A percentile compares a stretch with the other conserved stretches of the same genome.
phyloP scores from a whole-genome alignment of 92 coral and sea anemone genomes.

The Actinostola sp. region DNA sequence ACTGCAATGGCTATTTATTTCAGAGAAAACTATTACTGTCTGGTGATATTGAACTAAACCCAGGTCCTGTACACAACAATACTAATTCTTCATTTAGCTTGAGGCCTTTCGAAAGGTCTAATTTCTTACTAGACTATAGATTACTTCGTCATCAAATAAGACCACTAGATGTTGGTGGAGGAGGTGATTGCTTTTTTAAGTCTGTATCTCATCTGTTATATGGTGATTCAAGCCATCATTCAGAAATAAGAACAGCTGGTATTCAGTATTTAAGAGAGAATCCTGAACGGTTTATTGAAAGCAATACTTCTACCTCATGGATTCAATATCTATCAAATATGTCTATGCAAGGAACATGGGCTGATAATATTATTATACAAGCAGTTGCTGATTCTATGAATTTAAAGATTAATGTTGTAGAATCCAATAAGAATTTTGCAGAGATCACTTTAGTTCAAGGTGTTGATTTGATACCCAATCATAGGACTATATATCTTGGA shows the following conservation, averaged over 20 bases:
- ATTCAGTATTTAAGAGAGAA: slow-evolving; percentile 44
- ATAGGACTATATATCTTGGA: slow-evolving; percentile 29
- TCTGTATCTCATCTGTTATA: slow-evolving; percentile 55
- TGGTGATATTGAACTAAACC: slow-evolving; percentile 52
- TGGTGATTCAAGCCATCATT: slow-evolving; percentile 51
- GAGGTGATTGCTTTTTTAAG: slow-evolving; percentile 59
- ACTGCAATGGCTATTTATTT: too few species aligned
- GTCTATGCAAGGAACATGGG: slow-evolving; percentile 62
- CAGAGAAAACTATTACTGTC: too few species aligned
- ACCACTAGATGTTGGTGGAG: slow-evolving; percentile 64
- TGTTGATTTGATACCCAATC: slow-evolving; percentile 13
- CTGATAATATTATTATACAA: slow-evolving; percentile 44
- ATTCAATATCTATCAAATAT: slow-evolving; percentile 41
- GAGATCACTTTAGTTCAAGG: slow-evolving; percentile 29
- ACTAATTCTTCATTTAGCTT: not conserved
- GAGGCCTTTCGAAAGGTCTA: not conserved
- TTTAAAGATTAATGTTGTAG: slow-evolving; percentile 24
- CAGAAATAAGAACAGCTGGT: slow-evolving; percentile 51
- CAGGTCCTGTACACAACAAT: slow-evolving; percentile 33
- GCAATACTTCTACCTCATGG: slow-evolving; percentile 53
- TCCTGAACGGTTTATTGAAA: slow-evolving; percentile 62
- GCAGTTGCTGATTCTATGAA: too few species aligned
- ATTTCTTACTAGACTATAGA: slow-evolving; percentile 42
- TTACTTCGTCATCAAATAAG: slow-evolving; percentile 35
- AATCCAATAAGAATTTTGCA: slow-evolving; percentile 6